Conservation (phyloP, 2,888 invertebrate species). For the Dascillus cervinus region DNA sequence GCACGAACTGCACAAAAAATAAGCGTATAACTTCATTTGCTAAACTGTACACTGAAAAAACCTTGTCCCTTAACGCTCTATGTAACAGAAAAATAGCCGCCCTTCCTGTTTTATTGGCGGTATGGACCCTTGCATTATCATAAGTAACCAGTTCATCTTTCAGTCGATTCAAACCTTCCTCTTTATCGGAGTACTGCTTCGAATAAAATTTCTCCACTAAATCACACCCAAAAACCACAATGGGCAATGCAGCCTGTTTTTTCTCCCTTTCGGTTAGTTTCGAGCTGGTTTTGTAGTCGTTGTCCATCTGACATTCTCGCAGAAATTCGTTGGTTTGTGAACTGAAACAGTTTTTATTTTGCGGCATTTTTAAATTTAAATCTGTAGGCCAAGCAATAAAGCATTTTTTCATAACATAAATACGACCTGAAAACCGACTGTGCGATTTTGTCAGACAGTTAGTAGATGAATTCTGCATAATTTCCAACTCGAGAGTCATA, state of each 20-base stretch:
- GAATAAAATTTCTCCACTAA: constrained; percentile 88
- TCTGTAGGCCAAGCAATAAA: no score
- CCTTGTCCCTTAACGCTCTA: constrained; percentile 76
- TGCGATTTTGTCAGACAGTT: no score
- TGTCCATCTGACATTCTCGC: constrained; percentile 58
- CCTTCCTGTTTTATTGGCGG: constrained; percentile 72
- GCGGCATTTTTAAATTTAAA: no score
- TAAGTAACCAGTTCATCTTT: constrained; percentile 48
- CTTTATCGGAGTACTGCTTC: constrained; percentile 83
- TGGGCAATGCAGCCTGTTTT: constrained; percentile 83
- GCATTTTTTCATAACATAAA: no score
- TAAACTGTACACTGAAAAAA: constrained; percentile 79
- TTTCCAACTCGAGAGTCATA: no score
- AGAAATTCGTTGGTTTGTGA: constrained; percentile 79
- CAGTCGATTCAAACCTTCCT: constrained; percentile 72
- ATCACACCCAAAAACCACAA: constrained; percentile 84
- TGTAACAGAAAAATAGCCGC: constrained; percentile 75
- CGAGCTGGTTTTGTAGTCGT: constrained; percentile 49
- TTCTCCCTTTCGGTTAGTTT: constrained; percentile 70
- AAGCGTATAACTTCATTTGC: constrained; percentile 75
- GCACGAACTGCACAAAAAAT: constrained; percentile 78
- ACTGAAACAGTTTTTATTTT: no score
- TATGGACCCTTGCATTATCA: constrained; percentile 42
- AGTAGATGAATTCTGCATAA: no score
- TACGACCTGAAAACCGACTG: no score